Evolutionary conservation across 2,113 vertebrate species (phyloP).

Genomic region (Gorsachius goisagi): DNA sequence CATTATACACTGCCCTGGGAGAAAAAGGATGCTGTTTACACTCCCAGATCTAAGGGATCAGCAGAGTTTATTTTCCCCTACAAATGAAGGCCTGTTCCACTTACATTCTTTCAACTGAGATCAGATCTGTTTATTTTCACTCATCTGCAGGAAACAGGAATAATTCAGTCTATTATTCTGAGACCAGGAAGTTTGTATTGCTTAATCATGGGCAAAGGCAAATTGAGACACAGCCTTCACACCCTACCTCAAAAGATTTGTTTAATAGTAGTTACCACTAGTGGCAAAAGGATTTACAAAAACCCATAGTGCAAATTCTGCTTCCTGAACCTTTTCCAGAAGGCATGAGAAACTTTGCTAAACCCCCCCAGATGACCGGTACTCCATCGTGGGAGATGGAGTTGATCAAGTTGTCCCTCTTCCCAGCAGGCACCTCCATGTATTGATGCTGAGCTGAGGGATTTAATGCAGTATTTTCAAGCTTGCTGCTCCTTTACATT

Average conservation of each 20-base stretch:
- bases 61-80: constrained; percentile 55
- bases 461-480: background rate
- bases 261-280: background rate
- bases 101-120: constrained; percentile 19
- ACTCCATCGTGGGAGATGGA: background rate
- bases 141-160: constrained; percentile 53
- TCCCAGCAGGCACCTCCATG: background rate
- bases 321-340: background rate
- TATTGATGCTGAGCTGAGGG: background rate
- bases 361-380: background rate
- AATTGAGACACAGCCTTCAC: constrained; percentile 18
- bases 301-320: background rate
- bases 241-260: background rate
- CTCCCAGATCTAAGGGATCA: constrained; percentile 13
- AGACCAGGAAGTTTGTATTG: background rate
- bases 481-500: background rate
- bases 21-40: constrained; percentile 38
- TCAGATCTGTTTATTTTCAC: constrained; percentile 62
- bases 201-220: constrained; percentile 26
- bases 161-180: constrained; percentile 9
- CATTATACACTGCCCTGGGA: constrained; percentile 23
- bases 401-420: background rate
- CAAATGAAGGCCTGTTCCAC: constrained; percentile 36
- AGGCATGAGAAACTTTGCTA: background rate
- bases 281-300: background rate